These are phyloP conservation scores for Drosophila varians DNA, from an alignment of 1,140 invertebrate species.

Conservation along the genomic window DNA sequence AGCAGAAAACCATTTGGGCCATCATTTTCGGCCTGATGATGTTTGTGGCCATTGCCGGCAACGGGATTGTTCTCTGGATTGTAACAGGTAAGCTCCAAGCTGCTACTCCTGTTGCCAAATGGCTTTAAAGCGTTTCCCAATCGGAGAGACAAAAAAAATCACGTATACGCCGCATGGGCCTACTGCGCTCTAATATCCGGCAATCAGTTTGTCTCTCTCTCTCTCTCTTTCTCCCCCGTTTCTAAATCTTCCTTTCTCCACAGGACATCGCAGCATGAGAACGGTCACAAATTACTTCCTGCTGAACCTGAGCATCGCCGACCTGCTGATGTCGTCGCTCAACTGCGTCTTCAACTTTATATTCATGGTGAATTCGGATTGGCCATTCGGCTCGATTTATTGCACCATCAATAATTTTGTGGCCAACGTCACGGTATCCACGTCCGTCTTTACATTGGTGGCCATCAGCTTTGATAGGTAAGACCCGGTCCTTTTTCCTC, in stretches of 20 bases:
- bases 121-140: constrained; percentile 28
- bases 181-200: constrained; percentile 40
- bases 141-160: constrained; percentile 4
- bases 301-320: constrained; percentile 96
- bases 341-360: constrained; percentile 97
- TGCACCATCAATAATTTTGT: constrained; percentile 96
- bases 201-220: constrained; percentile 16
- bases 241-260: constrained; percentile 17
- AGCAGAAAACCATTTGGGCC: constrained; percentile 87
- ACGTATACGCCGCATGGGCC: constrained; percentile 43
- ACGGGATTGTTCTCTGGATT: constrained; percentile 95
- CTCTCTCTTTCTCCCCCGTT: background rate
- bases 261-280: constrained; percentile 94
- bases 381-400: constrained; percentile 93
- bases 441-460: constrained; percentile 95
- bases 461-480: constrained; percentile 93
- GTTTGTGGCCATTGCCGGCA: constrained; percentile 91
- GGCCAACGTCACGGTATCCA: constrained; percentile 93
- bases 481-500: constrained; percentile 78
- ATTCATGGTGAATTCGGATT: constrained; percentile 92
- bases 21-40: constrained; percentile 90
- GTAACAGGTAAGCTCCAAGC: constrained; percentile 87
- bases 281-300: constrained; percentile 98
- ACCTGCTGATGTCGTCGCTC: constrained; percentile 94
- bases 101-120: background rate